Base-by-base conservation (phyloP, 2,888 invertebrate species). In the Flexamia atlantica region DNA sequence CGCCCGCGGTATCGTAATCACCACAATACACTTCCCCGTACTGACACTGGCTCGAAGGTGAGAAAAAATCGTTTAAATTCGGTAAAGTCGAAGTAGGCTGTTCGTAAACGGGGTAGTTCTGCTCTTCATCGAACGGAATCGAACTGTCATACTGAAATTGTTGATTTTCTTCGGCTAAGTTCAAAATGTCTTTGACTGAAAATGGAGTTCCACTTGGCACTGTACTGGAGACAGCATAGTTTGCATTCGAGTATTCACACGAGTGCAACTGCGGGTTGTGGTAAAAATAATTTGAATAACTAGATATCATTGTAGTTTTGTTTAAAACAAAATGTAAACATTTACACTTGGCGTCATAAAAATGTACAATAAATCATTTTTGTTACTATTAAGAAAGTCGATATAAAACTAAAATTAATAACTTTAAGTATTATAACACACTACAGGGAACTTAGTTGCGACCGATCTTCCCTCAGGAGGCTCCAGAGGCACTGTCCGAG, bases 111-210 rank as follows among this genome's bases (percentile, higher is more conserved):
- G 72, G 32, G 83, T 60, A 83, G 17, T 79, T 53, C 40, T 74
- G 82, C 20, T 83, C 82, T 1, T 83, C 82, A 1, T 82, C 82
- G 57, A 83, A 74, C 20, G 74, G 14, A 1, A 83, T 25, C 2
- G 82, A 74, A 32, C 17, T 53, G 30, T 83, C 82, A 50, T 83
- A 83, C 0, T 1, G 0, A 14, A 82, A 82, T n/a, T 82, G n/a
- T 0, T 70, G 25, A 9, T 74, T 40, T 46, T 84, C 81, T 46
- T 81, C 85, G 10, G 84, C 81, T 32, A 86, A 60, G 79, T 84
- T 86, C 23, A 90, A 87, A 74, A 90, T 89, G 87, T 89, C 89
- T 84, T 89, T 89, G 30, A 90, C 89, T 10, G 89, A 89, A 86
- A 89, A 90, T 7, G 89, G 89, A 9, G 89, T 88, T 17, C 87